Percentiles rank a stretch among this genome's conserved stretches.
These are phyloP conservation scores for Calameuta pallipes DNA, from an alignment of 2,888 invertebrate genomes.

Conservation along the genomic window DNA sequence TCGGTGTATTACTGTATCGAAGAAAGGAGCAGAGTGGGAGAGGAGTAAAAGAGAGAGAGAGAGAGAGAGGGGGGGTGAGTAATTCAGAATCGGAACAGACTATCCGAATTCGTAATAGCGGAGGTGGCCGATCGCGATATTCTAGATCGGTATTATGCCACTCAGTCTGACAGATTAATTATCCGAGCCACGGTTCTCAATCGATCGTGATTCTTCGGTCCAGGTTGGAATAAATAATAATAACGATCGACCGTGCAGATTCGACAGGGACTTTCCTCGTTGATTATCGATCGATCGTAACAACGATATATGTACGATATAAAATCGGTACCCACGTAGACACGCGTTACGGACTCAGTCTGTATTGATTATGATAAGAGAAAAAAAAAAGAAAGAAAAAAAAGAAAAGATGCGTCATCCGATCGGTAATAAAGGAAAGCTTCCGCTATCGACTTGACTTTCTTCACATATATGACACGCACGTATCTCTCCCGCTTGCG, in stretches of 20 bases:
- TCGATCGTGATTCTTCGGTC: background rate
- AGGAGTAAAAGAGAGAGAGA: background rate
- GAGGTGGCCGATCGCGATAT: background rate
- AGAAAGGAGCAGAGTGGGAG: background rate
- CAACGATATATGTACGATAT: background rate
- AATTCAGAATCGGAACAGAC: background rate
- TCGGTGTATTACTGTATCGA: background rate
- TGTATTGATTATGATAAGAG: background rate
- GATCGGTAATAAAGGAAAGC: background rate
- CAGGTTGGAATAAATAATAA: background rate
- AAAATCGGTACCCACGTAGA: background rate
- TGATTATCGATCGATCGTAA: background rate
- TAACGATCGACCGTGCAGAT: background rate
- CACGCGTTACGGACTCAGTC: background rate
- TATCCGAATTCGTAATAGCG: background rate
- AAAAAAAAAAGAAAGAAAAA: background rate
- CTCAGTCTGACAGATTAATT: background rate
- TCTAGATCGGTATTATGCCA: background rate
- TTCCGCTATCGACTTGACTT: background rate
- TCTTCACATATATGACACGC: background rate
- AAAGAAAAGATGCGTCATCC: conserved; percentile 17
- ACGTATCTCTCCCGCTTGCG: background rate
- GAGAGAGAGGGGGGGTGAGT: background rate
- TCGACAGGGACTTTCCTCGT: background rate
- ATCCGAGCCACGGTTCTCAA: background rate